phyloP scores from a whole-genome alignment of 2,113 vertebrate genomes.

The Zosterops borbonicus region DNA sequence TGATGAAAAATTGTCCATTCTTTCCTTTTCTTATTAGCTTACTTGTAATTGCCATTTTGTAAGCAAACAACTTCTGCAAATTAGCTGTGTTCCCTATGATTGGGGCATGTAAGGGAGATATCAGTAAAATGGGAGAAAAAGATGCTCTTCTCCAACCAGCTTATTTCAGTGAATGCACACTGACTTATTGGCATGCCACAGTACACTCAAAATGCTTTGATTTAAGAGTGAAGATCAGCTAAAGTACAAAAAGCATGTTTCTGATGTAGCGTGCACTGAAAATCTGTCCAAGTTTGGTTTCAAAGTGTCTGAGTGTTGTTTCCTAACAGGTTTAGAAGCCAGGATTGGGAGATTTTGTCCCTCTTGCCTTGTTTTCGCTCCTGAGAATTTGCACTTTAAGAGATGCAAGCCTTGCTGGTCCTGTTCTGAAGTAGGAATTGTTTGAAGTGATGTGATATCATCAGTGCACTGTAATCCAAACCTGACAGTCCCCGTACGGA shows the following conservation, averaged over 20 bases:
- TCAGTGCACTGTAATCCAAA: neutral
- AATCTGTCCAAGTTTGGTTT: neutral
- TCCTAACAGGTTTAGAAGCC: neutral
- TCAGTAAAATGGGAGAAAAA: neutral
- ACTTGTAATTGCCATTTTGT: neutral
- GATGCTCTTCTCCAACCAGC: neutral
- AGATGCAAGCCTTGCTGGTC: neutral
- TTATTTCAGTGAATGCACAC: neutral
- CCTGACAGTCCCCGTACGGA: accelerated
- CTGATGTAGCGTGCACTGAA: neutral
- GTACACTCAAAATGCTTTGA: neutral
- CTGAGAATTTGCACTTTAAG: neutral
- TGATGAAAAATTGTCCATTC: neutral
- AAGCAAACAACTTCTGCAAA: neutral
- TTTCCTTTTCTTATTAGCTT: neutral
- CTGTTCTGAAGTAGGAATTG: neutral
- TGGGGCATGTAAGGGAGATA: neutral
- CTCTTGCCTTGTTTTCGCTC: neutral
- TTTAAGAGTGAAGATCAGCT: neutral
- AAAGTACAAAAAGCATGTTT: neutral
- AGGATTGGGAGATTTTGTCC: neutral
- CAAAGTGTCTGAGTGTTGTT: neutral
- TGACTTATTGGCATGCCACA: neutral
- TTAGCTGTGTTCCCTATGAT: neutral
- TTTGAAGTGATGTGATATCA: neutral